Conservation (phyloP, 2,113 vertebrate genomes). For the Quiscalus mexicanus region DNA sequence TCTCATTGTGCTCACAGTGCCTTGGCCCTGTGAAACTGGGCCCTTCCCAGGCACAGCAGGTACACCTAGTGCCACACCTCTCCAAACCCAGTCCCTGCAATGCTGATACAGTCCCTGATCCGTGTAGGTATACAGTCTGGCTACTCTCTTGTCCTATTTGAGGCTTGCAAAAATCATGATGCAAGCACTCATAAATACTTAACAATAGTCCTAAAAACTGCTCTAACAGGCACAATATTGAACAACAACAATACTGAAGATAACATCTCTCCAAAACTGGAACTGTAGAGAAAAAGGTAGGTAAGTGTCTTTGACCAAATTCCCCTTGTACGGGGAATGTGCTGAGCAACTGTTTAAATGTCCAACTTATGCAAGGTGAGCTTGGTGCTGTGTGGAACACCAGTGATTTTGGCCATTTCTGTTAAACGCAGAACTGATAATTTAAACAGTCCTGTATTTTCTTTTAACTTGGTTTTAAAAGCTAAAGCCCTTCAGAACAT, state of each 20-base stretch:
- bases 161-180: neutral
- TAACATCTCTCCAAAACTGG: neutral
- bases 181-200: neutral
- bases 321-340: neutral
- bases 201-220: neutral
- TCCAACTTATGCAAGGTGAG: neutral
- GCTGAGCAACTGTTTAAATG: neutral
- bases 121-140: too few relatives aligned
- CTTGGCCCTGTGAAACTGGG: fast-evolving
- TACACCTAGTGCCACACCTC: neutral
- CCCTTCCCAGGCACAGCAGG: neutral
- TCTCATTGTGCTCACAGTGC: neutral
- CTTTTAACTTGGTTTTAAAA: neutral
- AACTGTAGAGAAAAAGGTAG: neutral
- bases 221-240: neutral
- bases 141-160: neutral
- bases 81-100: neutral
- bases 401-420: neutral
- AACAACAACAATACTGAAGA: neutral
- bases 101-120: neutral
- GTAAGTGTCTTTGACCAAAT: neutral
- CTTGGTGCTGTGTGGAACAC: neutral
- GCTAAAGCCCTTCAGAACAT: neutral
- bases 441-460: neutral
- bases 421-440: neutral